A percentile compares a stretch with the other conserved stretches of the same genome.
These are phyloP conservation scores for Phymorhynchus buccinoides DNA, from an alignment of 1,140 invertebrate genomes.

Conservation along the genomic window DNA sequence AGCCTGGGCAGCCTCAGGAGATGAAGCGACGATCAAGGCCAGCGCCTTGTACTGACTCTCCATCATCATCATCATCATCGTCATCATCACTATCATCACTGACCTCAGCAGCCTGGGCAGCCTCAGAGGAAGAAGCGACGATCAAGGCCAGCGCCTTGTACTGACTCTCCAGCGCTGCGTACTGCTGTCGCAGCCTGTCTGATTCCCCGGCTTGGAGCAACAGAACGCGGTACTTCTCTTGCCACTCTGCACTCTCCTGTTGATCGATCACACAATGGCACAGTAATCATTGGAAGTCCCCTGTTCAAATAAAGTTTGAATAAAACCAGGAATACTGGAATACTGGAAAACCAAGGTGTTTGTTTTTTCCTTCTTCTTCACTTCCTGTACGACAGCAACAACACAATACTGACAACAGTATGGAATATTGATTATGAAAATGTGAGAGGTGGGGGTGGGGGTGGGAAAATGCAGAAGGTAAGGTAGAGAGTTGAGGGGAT, in stretches of 20 bases:
- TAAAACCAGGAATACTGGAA: too few species aligned
- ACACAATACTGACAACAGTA: too few species aligned
- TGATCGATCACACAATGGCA: neutral
- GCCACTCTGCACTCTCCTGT: slow-evolving; percentile 52
- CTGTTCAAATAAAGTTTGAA: too few species aligned
- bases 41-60: slow-evolving; percentile 55
- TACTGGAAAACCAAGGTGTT: too few species aligned
- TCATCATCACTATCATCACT: slow-evolving; percentile 50
- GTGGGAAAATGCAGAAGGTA: too few species aligned
- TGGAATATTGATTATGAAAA: too few species aligned
- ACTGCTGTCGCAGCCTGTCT: slow-evolving; percentile 50
- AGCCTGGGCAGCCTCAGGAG: slow-evolving; percentile 47
- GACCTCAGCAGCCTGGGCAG: slow-evolving; percentile 43
- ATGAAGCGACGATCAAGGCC: slow-evolving; percentile 44
- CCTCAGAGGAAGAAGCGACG: slow-evolving; percentile 42
- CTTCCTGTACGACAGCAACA: too few species aligned
- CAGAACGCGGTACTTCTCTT: slow-evolving; percentile 55
- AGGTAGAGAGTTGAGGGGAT: too few species aligned
- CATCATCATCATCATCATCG: too few species aligned
- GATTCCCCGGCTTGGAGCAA: slow-evolving; percentile 47
- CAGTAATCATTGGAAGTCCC: too few species aligned
- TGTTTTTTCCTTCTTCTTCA: too few species aligned
- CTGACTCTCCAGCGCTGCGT: slow-evolving; percentile 55
- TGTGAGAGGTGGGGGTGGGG: too few species aligned
- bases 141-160: slow-evolving; percentile 47